Conservation (phyloP, 2,797 vertebrate genomes). For the Pangasius krempfi region DNA sequence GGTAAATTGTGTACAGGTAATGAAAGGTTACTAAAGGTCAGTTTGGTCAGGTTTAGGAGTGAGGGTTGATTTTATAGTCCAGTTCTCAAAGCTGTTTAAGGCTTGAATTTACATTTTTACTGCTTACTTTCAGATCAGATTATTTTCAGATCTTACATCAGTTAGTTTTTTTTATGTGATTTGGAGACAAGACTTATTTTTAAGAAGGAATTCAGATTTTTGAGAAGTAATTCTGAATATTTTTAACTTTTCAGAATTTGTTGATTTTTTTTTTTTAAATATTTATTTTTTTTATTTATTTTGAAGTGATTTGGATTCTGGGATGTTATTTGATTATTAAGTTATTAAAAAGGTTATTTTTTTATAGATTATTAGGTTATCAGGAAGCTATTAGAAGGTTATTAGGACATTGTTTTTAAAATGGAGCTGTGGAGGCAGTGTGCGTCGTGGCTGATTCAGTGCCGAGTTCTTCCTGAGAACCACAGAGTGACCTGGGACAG, state of each 20-base stretch:
- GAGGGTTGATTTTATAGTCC: not conserved
- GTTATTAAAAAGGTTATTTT: not conserved
- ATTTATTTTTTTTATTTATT: slow-evolving; percentile 12
- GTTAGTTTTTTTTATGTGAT: not conserved
- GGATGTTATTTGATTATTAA: not conserved
- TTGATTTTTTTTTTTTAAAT: not conserved
- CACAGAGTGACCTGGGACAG: slow-evolving; percentile 87
- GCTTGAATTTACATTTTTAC: not conserved
- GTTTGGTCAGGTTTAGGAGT: not conserved
- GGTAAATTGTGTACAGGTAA: not conserved
- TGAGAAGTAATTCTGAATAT: too few species aligned
- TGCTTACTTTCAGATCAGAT: not conserved
- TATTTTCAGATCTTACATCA: not conserved
- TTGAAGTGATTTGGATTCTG: not conserved
- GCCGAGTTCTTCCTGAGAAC: slow-evolving; percentile 87
- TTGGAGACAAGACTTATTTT: not conserved
- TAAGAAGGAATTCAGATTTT: not conserved
- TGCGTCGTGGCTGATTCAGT: slow-evolving; percentile 88
- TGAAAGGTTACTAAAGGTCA: not conserved
- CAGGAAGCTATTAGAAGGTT: not conserved
- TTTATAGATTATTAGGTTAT: not conserved
- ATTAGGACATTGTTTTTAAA: not conserved
- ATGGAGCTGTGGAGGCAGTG: slow-evolving; percentile 96
- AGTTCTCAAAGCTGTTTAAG: not conserved
- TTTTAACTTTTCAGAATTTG: not conserved